phyloP scores from a whole-genome alignment of 37 sponge, comb jelly and placozoan genomes.

The Corticium candelabrum region DNA sequence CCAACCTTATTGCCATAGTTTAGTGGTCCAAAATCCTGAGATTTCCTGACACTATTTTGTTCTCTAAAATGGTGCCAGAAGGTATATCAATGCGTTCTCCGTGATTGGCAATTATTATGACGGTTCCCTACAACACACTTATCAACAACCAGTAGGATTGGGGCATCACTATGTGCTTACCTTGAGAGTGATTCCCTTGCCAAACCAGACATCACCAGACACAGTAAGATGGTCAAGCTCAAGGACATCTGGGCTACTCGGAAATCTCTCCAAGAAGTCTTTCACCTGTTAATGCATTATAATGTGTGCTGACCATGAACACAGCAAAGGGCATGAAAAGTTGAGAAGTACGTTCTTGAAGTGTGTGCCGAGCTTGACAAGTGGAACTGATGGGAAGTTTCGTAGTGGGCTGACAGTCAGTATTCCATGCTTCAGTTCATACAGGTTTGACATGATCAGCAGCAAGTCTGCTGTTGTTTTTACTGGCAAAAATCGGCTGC shows the following conservation, averaged over 20 bases:
- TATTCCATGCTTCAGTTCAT: constrained; percentile 54
- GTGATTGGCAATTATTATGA: constrained; percentile 96
- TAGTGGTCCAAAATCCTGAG: constrained; percentile 90
- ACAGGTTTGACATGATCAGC: constrained; percentile 85
- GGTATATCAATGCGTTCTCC: constrained; percentile 98
- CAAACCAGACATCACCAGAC: constrained; percentile 90
- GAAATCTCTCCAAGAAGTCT: constrained; percentile 76
- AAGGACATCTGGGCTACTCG: constrained; percentile 79
- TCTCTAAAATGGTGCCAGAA: constrained; percentile 69
- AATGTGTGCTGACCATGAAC: not conserved
- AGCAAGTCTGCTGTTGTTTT: constrained; percentile 90
- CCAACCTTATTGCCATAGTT: no score
- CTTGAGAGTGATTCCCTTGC: constrained; percentile 70
- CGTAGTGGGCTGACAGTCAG: constrained; percentile 62
- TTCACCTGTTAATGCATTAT: constrained; percentile 39
- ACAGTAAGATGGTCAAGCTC: constrained; percentile 96
- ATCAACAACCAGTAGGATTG: not conserved
- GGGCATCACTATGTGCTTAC: constrained; percentile 11
- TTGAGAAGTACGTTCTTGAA: constrained; percentile 51
- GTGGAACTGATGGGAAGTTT: constrained; percentile 64
- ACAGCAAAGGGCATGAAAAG: not conserved
- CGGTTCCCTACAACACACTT: constrained; percentile 67
- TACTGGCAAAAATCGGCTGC: constrained; percentile 87
- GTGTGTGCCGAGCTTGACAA: constrained; percentile 84
- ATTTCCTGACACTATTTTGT: constrained; percentile 95